Evolutionary conservation across 92 coral and sea anemone species (phyloP).

Genomic region (Epizoanthus stellaris): DNA sequence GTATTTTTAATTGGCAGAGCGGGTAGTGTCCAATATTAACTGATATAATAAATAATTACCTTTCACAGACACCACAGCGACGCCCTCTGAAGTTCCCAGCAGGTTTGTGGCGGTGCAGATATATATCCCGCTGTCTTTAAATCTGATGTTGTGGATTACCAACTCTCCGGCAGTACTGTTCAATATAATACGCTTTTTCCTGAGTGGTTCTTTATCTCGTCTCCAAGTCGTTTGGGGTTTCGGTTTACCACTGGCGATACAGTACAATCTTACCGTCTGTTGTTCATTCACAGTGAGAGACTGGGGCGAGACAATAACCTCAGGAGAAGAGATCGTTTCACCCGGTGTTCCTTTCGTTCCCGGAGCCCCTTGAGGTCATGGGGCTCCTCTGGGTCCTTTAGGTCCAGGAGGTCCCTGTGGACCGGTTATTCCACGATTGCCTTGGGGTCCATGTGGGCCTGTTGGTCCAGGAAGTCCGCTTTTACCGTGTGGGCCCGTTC

Average conservation of each 20-base stretch:
- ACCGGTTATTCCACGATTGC: neutral
- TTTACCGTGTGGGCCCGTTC: too few species aligned
- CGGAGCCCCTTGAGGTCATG: neutral
- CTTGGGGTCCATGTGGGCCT: conserved; percentile 2
- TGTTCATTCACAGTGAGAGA: too few species aligned
- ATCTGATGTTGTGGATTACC: neutral
- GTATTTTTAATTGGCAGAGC: too few species aligned
- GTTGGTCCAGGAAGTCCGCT: neutral
- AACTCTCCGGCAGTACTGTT: neutral
- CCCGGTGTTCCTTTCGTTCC: neutral
- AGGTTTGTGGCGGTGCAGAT: conserved; percentile 4
- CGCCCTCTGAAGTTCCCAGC: neutral
- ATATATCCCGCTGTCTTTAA: conserved; percentile 1
- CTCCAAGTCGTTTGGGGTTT: neutral
- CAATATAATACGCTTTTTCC: too few species aligned
- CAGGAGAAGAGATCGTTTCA: too few species aligned
- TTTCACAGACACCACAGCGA: neutral
- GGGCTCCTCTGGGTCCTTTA: neutral
- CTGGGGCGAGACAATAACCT: too few species aligned
- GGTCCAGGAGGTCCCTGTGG: neutral
- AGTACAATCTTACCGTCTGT: neutral
- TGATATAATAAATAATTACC: too few species aligned
- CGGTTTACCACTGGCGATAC: neutral
- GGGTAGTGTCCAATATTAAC: too few species aligned
- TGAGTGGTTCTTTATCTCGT: neutral